Percentiles rank a stretch among this genome's conserved stretches.
These are phyloP conservation scores for Heliconius charithonia DNA, from an alignment of 2,888 invertebrate genomes.

Conservation along the genomic window DNA sequence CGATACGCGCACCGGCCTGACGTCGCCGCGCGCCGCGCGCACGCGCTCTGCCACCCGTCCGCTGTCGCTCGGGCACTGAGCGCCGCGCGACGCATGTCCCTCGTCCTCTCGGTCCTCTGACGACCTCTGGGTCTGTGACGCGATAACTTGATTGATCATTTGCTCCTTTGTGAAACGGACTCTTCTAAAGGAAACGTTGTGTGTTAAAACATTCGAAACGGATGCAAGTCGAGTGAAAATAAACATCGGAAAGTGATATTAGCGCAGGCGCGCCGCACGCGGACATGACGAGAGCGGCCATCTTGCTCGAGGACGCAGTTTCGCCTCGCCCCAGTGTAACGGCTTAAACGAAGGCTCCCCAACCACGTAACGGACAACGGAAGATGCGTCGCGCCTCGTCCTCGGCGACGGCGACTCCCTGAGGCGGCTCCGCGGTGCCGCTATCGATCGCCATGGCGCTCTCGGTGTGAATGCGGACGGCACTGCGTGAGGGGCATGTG, in stretches of 20 bases:
- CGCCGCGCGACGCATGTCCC: conserved; percentile 64
- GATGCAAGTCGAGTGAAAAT: conserved; percentile 71
- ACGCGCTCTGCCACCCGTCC: conserved; percentile 67
- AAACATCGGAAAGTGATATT: conserved; percentile 74
- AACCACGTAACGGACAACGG: conserved; percentile 56
- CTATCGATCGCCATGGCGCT: conserved; percentile 81
- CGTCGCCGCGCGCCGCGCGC: conserved; percentile 65
- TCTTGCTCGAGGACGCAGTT: conserved; percentile 80
- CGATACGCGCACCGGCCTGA: conserved; percentile 73
- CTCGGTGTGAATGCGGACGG: conserved; percentile 82
- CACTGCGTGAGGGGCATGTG: conserved; percentile 77
- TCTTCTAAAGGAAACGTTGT: conserved; percentile 48
- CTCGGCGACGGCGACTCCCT: conserved; percentile 70
- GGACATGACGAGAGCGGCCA: conserved; percentile 81
- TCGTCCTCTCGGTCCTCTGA: conserved; percentile 57
- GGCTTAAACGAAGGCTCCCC: conserved; percentile 64
- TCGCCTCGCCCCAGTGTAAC: conserved; percentile 80
- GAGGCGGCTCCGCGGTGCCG: conserved; percentile 77
- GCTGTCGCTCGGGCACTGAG: conserved; percentile 56
- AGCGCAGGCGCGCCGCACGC: conserved; percentile 78
- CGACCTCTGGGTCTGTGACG: conserved; percentile 55
- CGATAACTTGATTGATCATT: conserved; percentile 44
- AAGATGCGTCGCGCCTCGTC: conserved; percentile 69
- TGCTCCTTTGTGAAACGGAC: conserved; percentile 38
- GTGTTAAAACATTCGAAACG: conserved; percentile 55